phyloP scores from a whole-genome alignment of 2,113 vertebrate species.

The Vireo altiloquus region DNA sequence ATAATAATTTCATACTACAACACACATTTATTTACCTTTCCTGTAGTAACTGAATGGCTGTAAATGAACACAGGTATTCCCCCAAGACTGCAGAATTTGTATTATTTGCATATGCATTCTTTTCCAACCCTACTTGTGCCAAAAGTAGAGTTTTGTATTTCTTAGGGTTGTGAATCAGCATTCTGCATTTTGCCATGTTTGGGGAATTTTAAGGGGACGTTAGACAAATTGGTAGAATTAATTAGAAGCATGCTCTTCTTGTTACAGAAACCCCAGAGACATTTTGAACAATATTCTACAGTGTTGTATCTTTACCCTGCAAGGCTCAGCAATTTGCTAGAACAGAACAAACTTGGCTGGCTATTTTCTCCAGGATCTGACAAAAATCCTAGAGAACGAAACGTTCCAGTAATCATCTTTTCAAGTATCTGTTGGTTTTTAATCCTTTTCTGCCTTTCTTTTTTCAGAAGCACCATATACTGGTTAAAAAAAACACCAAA shows the following conservation, averaged over 20 bases:
- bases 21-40: background rate
- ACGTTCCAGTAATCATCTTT: slow-evolving; percentile 9
- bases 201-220: background rate
- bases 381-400: slow-evolving; percentile 26
- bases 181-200: background rate
- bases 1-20: background rate
- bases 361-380: slow-evolving; percentile 26
- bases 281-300: background rate
- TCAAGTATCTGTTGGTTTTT: background rate
- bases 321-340: background rate
- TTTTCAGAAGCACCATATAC: background rate
- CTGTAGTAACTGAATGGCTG: background rate
- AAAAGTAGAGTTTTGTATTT: background rate
- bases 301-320: background rate
- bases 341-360: background rate
- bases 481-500: background rate
- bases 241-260: background rate
- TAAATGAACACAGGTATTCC: background rate
- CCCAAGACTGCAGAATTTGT: background rate
- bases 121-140: background rate
- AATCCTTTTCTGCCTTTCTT: background rate
- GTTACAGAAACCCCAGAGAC: background rate
- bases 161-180: background rate
- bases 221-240: slow-evolving; percentile 12
- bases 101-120: background rate